Evolutionary conservation across 2,888 invertebrate genomes (phyloP).

Genomic region (Melanophora roralis): DNA sequence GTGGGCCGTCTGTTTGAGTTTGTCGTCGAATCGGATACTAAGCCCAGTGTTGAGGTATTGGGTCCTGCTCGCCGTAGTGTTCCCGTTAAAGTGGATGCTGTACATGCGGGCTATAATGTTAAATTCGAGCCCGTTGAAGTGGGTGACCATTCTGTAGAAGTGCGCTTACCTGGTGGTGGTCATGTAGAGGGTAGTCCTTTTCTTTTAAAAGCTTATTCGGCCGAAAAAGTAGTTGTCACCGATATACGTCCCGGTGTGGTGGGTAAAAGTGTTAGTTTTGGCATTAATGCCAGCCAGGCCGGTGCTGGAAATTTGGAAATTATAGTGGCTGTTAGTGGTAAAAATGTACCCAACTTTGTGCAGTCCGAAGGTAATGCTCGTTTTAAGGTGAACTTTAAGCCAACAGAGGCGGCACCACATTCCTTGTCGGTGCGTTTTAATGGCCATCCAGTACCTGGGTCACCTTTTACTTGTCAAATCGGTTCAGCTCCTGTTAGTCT

Average conservation of each 20-base stretch:
- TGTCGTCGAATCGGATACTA: constrained; percentile 89
- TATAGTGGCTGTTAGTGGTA: constrained; percentile 96
- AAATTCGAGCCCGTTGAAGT: constrained; percentile 92
- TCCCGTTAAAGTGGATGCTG: constrained; percentile 80
- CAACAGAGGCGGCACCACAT: constrained; percentile 94
- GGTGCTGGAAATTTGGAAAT: constrained; percentile 98
- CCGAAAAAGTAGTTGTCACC: constrained; percentile 94
- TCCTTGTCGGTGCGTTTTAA: constrained; percentile 91
- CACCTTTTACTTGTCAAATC: constrained; percentile 95
- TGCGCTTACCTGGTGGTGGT: constrained; percentile 81
- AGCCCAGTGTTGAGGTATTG: constrained; percentile 88
- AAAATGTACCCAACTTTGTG: constrained; percentile 98
- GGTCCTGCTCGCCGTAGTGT: constrained; percentile 86
- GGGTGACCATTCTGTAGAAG: constrained; percentile 94
- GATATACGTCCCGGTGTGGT: constrained; percentile 94
- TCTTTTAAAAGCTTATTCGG: constrained; percentile 96
- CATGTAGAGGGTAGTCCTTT: constrained; percentile 97
- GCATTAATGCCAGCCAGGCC: constrained; percentile 89
- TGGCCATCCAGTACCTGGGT: constrained; percentile 88
- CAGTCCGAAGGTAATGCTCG: constrained; percentile 98
- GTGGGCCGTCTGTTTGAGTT: constrained; percentile 91
- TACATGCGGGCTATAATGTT: constrained; percentile 78
- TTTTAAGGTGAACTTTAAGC: constrained; percentile 96
- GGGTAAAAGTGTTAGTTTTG: constrained; percentile 95
- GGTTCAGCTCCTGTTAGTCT: constrained; percentile 79